Conservation (phyloP, 2,113 vertebrate genomes). For the Abramis brama region DNA sequence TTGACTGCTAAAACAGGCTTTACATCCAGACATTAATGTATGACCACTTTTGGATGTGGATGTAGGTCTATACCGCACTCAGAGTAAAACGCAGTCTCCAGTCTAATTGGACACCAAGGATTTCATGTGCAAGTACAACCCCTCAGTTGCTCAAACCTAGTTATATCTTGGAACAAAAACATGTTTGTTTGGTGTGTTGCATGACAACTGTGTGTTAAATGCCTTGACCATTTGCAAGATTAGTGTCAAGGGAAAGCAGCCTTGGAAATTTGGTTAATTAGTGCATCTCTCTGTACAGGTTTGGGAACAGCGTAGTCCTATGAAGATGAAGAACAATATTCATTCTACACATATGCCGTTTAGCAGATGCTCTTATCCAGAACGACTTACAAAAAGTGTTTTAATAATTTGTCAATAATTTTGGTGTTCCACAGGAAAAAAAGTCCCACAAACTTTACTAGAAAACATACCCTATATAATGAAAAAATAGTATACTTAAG, state of each 20-base stretch:
- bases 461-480: too few species aligned
- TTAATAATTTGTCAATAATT: neutral
- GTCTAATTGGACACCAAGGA: slow-evolving; percentile 75
- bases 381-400: neutral
- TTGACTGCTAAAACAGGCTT: neutral
- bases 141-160: slow-evolving; percentile 46
- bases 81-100: neutral
- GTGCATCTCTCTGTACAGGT: neutral
- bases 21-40: neutral
- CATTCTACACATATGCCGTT: neutral
- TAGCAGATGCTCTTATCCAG: neutral
- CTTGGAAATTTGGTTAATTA: neutral
- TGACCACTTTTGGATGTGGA: neutral
- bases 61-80: neutral
- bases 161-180: slow-evolving; percentile 58
- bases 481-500: too few species aligned
- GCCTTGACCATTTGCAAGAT: slow-evolving; percentile 41
- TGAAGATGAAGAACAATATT: neutral
- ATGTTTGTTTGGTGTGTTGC: slow-evolving; percentile 72
- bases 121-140: slow-evolving; percentile 53
- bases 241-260: slow-evolving; percentile 15
- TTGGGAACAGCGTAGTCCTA: too few species aligned
- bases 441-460: neutral
- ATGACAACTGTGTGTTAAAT: slow-evolving; percentile 52
- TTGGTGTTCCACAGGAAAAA: neutral